phyloP scores from a whole-genome alignment of 2,888 invertebrate species.

The Hydropsyche betteni region DNA sequence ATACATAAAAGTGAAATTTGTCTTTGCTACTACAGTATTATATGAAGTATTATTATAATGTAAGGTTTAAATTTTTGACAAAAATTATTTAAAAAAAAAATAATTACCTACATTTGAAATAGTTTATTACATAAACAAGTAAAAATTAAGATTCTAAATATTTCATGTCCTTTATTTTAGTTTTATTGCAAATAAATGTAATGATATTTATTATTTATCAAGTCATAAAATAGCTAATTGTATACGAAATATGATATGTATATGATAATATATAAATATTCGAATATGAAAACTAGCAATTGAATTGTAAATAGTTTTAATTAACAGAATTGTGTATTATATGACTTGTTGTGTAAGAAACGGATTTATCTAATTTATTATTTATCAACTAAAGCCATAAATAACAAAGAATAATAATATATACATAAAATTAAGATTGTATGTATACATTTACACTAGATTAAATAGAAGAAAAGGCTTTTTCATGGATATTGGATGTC shows the following conservation, averaged over 20 bases:
- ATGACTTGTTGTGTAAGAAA: constrained; percentile 25
- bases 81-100: too few relatives aligned
- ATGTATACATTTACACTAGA: constrained; percentile 7
- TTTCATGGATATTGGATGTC: too few relatives aligned
- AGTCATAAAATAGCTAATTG: constrained; percentile 51
- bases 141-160: too few relatives aligned
- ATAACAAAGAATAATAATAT: constrained; percentile 29
- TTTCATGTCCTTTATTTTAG: background rate
- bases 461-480: too few relatives aligned
- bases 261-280: constrained; percentile 43
- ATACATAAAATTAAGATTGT: constrained; percentile 21
- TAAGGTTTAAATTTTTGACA: too few relatives aligned
- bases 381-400: constrained; percentile 27
- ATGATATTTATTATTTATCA: constrained; percentile 52
- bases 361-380: constrained; percentile 28
- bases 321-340: constrained; percentile 22
- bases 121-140: background rate
- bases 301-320: constrained; percentile 21
- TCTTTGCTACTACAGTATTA: too few relatives aligned
- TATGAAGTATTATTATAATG: too few relatives aligned
- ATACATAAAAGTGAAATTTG: background rate
- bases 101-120: constrained; percentile 38
- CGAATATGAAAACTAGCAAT: constrained; percentile 9
- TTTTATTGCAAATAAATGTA: background rate
- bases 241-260: constrained; percentile 52